Conservation (phyloP, 2,113 vertebrate genomes). For the Phasianus colchicus region DNA sequence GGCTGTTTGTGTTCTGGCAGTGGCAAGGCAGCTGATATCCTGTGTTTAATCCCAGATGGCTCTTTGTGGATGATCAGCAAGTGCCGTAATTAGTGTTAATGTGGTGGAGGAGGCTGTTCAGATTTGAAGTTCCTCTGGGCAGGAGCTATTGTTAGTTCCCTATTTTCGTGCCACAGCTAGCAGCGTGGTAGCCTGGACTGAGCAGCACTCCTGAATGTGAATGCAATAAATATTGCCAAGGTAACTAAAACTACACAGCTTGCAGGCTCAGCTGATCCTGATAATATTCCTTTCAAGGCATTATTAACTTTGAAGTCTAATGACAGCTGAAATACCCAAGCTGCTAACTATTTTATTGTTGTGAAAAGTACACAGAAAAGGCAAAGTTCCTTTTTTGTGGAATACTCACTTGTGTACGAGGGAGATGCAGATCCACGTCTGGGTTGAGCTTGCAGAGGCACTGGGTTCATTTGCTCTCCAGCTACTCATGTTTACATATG, state of each 20-base stretch:
- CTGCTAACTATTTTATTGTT: neutral
- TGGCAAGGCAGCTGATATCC: neutral
- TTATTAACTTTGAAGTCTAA: neutral
- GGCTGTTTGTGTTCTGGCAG: neutral
- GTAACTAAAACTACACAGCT: neutral
- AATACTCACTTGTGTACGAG: fast-evolving
- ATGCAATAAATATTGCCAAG: neutral
- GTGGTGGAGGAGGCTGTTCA: neutral
- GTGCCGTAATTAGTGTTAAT: neutral
- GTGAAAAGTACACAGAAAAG: neutral
- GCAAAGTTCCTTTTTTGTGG: neutral
- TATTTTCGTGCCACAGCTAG: neutral
- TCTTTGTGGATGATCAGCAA: neutral
- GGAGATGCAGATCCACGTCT: fast-evolving
- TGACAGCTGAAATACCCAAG: neutral
- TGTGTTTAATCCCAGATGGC: fast-evolving
- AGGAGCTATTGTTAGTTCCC: neutral
- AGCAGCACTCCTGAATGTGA: neutral
- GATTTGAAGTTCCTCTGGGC: neutral
- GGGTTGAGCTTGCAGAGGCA: neutral
- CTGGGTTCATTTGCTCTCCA: neutral
- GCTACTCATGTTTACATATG: fast-evolving
- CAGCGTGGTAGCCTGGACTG: neutral
- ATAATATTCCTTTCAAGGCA: neutral
- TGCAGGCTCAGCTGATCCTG: neutral